Evolutionary conservation across 30 jellyfish, hydroid and myxozoan species (phyloP).

Genomic region (Rhopilema esculentum): DNA sequence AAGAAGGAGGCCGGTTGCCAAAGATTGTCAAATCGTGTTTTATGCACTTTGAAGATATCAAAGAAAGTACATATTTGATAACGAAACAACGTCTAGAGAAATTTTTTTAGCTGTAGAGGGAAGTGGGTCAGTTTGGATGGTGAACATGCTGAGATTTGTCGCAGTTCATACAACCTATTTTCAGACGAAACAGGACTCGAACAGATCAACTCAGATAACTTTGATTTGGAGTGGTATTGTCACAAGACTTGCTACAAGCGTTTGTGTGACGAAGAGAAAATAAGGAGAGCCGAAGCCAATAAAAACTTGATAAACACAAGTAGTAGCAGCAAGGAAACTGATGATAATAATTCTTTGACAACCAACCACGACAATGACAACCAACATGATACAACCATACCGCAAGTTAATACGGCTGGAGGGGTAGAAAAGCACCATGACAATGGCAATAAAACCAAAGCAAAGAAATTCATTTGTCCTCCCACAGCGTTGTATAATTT

Average conservation of each 20-base stretch:
- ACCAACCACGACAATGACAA: too few species aligned
- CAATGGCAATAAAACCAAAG: constrained; percentile 43
- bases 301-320: constrained; percentile 8
- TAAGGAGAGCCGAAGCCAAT: constrained; percentile 29
- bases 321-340: constrained; percentile 64
- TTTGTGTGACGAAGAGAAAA: constrained; percentile 47
- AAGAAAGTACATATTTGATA: constrained; percentile 3
- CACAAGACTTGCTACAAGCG: constrained; percentile 56
- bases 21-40: constrained; percentile 40
- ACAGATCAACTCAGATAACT: constrained; percentile 14
- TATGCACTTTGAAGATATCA: constrained; percentile 42
- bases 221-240: constrained; percentile 45
- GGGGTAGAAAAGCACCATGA: constrained; percentile 31
- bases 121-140: constrained; percentile 56
- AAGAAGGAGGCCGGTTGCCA: constrained; percentile 30
- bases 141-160: constrained; percentile 41
- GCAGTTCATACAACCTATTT: constrained; percentile 20
- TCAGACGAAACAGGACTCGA: constrained; percentile 38
- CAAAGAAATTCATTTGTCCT: constrained; percentile 57
- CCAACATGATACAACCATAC: constrained; percentile 5
- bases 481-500: constrained; percentile 49
- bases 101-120: constrained; percentile 21
- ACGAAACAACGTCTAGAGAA: constrained; percentile 19
- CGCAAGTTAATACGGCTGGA: constrained; percentile 39
- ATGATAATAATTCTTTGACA: not conserved